These are phyloP conservation scores for Bombus terrestris DNA, from an alignment of 1,140 invertebrate genomes.

Conservation along the genomic window DNA sequence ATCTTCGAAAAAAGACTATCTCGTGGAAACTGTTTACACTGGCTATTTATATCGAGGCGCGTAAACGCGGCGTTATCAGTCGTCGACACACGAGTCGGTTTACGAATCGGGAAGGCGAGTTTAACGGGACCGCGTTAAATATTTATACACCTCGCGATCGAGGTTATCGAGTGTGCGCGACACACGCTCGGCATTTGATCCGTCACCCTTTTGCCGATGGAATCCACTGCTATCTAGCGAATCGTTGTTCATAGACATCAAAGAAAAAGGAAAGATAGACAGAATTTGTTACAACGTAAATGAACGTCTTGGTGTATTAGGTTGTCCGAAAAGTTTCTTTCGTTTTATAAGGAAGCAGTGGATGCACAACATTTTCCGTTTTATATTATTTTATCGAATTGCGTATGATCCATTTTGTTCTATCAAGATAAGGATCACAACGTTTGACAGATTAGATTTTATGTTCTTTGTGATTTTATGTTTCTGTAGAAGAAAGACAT, in stretches of 20 bases:
- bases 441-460: no score
- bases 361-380: no score
- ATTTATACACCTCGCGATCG: constrained; percentile 45
- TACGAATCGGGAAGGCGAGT: constrained; percentile 45
- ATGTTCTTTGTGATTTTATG: no score
- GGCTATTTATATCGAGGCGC: constrained; percentile 26
- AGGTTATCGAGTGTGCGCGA: constrained; percentile 36
- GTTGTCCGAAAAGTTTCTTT: no score
- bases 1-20: background rate
- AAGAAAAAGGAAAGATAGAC: background rate
- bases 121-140: constrained; percentile 49
- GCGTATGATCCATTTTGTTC: no score
- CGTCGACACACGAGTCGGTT: constrained; percentile 38
- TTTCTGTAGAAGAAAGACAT: no score
- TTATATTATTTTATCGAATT: no score
- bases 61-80: constrained; percentile 31
- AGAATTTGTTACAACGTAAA: background rate
- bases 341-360: no score
- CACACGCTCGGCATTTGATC: background rate
- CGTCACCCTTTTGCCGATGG: background rate
- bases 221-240: no score
- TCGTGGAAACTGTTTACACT: background rate
- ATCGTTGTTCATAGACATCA: background rate
- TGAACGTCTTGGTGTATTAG: no score
- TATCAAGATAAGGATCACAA: no score